Percentiles rank a stretch among this genome's conserved stretches.
These are phyloP conservation scores for Dicycla oo DNA, from an alignment of 2,888 invertebrate species.

Conservation along the genomic window DNA sequence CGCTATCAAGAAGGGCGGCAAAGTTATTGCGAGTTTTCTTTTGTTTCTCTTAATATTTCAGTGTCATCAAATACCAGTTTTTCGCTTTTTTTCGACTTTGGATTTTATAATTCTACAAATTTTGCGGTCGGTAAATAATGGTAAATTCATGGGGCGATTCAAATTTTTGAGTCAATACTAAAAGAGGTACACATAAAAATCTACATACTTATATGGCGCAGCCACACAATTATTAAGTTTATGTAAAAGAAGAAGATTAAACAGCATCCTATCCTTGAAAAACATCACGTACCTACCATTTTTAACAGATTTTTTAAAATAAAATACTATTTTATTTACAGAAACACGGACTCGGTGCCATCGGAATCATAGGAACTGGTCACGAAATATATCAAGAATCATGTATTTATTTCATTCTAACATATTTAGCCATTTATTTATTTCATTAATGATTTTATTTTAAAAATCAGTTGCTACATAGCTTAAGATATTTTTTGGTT, in stretches of 20 bases:
- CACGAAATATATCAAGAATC: conserved; percentile 69
- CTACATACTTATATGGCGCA: too few species aligned
- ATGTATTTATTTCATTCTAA: neutral
- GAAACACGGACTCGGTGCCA: conserved; percentile 65
- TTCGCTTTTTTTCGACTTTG: neutral
- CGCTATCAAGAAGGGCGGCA: too few species aligned
- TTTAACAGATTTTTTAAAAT: neutral
- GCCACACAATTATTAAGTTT: too few species aligned
- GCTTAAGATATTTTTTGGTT: neutral
- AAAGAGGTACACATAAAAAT: neutral
- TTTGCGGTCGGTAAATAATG: too few species aligned
- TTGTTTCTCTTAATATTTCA: too few species aligned
- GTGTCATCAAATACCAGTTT: neutral
- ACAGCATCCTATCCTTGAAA: neutral
- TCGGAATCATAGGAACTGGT: conserved; percentile 65
- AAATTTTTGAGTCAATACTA: neutral
- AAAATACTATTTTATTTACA: too few species aligned
- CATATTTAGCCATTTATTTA: neutral
- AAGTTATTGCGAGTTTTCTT: too few species aligned
- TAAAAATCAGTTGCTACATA: neutral
- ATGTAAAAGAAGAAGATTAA: too few species aligned
- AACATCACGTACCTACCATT: neutral
- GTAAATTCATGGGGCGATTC: neutral
- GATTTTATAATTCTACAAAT: neutral
- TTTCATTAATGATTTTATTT: neutral